Evolutionary conservation across 2,797 vertebrate species (phyloP).

Genomic region (Eulemur coronatus): DNA sequence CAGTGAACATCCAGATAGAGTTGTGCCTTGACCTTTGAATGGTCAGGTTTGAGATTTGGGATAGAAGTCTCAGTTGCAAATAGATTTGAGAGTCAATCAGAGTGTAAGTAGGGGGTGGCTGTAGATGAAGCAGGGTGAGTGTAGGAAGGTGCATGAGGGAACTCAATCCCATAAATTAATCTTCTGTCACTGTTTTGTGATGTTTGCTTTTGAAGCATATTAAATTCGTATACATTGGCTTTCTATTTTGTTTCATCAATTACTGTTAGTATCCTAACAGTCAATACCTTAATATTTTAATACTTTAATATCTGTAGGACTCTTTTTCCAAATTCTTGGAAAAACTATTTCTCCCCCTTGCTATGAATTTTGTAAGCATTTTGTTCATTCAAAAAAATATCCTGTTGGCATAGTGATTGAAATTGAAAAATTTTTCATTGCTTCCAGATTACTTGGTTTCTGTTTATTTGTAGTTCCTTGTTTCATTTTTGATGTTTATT

Average conservation of each 20-base stretch:
- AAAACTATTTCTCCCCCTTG: background rate
- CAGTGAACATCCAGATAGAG: background rate
- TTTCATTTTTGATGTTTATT: slow-evolving; percentile 39
- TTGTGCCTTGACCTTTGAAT: background rate
- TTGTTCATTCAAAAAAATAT: background rate
- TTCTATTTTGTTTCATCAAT: slow-evolving; percentile 6
- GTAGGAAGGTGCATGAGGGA: background rate
- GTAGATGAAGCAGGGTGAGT: background rate
- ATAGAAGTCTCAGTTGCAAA: background rate
- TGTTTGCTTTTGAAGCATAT: background rate
- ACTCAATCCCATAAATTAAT: background rate
- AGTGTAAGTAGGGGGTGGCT: background rate
- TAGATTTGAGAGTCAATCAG: background rate
- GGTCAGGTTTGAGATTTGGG: background rate
- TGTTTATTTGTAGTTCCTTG: slow-evolving; percentile 3
- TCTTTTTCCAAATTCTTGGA: background rate
- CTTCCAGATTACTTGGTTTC: slow-evolving; percentile 39
- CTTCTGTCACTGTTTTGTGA: background rate
- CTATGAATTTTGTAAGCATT: background rate
- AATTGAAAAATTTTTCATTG: background rate
- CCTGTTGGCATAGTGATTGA: background rate
- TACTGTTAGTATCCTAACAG: background rate
- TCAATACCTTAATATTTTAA: background rate
- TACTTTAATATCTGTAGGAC: background rate
- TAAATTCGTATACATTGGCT: background rate